Percentiles rank a stretch among this genome's conserved stretches.
phyloP scores from a whole-genome alignment of 2,888 invertebrate genomes.

The Diachrysia chrysitis region DNA sequence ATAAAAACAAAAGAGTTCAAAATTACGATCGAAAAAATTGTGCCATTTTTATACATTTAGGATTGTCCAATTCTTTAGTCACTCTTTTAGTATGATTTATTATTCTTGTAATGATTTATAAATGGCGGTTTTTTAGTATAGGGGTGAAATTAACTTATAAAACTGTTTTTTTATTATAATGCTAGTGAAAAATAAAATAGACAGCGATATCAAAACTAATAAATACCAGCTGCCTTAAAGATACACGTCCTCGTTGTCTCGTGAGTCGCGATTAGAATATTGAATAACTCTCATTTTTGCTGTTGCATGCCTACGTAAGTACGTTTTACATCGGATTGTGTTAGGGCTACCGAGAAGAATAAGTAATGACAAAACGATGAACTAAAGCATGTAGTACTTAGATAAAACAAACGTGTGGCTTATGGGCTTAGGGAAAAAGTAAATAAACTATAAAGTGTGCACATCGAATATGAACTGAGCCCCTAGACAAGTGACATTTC shows the following conservation, averaged over 20 bases:
- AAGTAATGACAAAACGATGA: neutral
- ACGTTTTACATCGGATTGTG: neutral
- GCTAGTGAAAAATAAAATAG: conserved; percentile 16
- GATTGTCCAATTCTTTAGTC: conserved; percentile 42
- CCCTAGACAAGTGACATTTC: no score
- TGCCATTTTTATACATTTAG: conserved; percentile 72
- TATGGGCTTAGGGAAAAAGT: no score
- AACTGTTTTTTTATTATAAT: conserved; percentile 24
- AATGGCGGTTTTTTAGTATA: conserved; percentile 32
- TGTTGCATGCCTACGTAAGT: neutral
- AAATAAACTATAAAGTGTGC: no score
- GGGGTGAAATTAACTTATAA: conserved; percentile 17
- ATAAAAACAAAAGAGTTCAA: conserved; percentile 45
- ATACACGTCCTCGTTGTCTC: conserved; percentile 6
- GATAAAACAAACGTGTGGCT: neutral
- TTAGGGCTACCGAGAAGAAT: neutral
- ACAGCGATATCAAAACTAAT: conserved; percentile 12
- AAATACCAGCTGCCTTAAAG: conserved; percentile 12
- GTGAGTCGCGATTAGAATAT: neutral
- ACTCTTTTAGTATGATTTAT: conserved; percentile 26
- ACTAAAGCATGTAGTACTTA: neutral
- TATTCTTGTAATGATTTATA: conserved; percentile 28
- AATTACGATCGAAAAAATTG: conserved; percentile 64
- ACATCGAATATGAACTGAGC: no score
- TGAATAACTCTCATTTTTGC: neutral